phyloP scores from a whole-genome alignment of 2,888 invertebrate species.

The Thymelicus lineola region DNA sequence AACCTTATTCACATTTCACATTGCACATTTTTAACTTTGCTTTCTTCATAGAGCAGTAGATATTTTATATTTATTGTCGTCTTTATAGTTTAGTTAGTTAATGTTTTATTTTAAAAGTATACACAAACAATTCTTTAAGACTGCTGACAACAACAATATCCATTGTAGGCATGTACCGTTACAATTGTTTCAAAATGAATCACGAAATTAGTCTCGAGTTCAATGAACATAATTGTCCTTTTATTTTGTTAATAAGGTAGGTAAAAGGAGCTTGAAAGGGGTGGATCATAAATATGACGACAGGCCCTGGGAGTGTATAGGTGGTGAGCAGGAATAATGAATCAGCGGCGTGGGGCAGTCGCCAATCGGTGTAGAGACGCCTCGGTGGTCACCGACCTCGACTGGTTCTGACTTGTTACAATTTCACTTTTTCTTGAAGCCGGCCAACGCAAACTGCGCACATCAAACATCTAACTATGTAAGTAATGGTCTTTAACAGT shows the following conservation, averaged over 20 bases:
- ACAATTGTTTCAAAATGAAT: conserved; percentile 10
- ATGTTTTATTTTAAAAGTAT: not conserved
- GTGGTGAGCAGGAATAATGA: conserved; percentile 67
- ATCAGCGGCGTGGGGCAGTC: conserved; percentile 69
- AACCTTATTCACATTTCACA: conserved; percentile 19
- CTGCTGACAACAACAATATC: conserved; percentile 4
- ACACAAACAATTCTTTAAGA: conserved; percentile 1
- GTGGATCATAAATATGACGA: conserved; percentile 20
- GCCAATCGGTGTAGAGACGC: conserved; percentile 59
- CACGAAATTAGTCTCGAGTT: conserved; percentile 8
- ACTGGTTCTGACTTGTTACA: conserved; percentile 81
- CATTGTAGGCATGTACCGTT: conserved; percentile 4
- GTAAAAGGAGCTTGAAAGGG: not conserved
- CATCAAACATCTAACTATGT: conserved; percentile 38
- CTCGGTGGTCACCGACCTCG: conserved; percentile 77
- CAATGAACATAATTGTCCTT: conserved; percentile 6
- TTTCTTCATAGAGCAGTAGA: no score
- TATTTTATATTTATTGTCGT: not conserved
- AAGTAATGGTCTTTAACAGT: conserved; percentile 21
- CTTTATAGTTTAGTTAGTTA: not conserved
- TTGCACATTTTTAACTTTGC: conserved; percentile 15
- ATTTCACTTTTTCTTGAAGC: conserved; percentile 77
- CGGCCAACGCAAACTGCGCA: conserved; percentile 43
- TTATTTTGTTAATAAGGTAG: not conserved
- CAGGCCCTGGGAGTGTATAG: conserved; percentile 45